These are phyloP conservation scores for Eidolon helvum DNA, from an alignment of 2,113 vertebrate genomes.

Conservation along the genomic window DNA sequence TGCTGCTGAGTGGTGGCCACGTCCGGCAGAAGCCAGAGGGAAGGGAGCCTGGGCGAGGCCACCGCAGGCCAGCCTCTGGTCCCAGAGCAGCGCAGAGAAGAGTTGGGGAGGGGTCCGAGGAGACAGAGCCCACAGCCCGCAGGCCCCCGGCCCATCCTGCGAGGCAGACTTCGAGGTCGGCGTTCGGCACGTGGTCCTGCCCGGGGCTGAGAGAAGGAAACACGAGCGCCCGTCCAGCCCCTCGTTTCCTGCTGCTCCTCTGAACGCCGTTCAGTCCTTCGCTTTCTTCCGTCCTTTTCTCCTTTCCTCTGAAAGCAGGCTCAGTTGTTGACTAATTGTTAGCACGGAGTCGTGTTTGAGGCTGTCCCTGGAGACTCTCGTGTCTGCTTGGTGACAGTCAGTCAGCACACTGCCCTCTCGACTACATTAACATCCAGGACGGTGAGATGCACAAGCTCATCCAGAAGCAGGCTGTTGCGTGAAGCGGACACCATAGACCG, in stretches of 20 bases:
- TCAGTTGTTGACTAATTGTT: conserved; percentile 15
- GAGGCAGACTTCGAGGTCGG: background rate
- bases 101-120: too few species aligned
- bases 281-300: background rate
- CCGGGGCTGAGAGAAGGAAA: background rate
- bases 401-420: conserved; percentile 26
- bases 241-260: background rate
- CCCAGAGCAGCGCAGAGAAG: background rate
- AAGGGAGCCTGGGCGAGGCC: background rate
- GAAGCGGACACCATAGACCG: conserved; percentile 40
- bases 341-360: background rate
- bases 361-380: background rate
- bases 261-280: background rate
- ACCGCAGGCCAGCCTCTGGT: background rate
- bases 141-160: background rate
- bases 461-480: conserved; percentile 53
- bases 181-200: background rate
- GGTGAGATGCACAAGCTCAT: conserved; percentile 63
- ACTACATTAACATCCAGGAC: conserved; percentile 47
- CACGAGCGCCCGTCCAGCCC: background rate
- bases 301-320: background rate
- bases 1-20: background rate
- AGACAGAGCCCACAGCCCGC: background rate
- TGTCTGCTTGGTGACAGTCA: conserved; percentile 42
- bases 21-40: background rate